Percentiles rank a stretch among this genome's conserved stretches.
phyloP scores from a whole-genome alignment of 1,140 invertebrate species.

The Scaptodrosophila lebanonensis region DNA sequence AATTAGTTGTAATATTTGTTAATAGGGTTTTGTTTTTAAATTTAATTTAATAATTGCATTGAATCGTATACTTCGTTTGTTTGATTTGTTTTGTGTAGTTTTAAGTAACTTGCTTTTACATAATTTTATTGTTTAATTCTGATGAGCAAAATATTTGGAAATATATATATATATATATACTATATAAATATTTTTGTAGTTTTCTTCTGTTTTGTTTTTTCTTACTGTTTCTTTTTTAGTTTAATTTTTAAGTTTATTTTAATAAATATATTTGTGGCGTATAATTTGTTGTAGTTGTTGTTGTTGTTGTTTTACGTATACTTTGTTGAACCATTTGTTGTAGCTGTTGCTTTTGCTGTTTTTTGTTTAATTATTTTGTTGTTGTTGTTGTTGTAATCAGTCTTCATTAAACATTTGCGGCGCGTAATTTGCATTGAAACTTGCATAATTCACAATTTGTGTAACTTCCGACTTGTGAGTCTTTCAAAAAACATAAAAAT shows the following conservation, averaged over 20 bases:
- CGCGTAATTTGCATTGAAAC: slow-evolving; percentile 9
- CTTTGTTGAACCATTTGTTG: slow-evolving; percentile 75
- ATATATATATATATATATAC: slow-evolving; percentile 33
- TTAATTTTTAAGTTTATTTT: slow-evolving; percentile 20
- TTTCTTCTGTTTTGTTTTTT: slow-evolving; percentile 38
- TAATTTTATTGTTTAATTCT: slow-evolving; percentile 45
- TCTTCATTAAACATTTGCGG: slow-evolving; percentile 59
- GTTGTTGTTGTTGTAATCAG: slow-evolving; percentile 47
- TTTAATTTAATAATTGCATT: slow-evolving; percentile 75
- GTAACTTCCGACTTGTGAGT: neutral
- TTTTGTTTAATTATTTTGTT: slow-evolving; percentile 25
- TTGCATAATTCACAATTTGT: neutral
- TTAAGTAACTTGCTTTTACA: slow-evolving; percentile 38
- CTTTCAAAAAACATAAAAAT: slow-evolving; percentile 23
- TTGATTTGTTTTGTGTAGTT: slow-evolving; percentile 44
- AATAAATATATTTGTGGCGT: slow-evolving; percentile 53
- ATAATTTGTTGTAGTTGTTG: slow-evolving; percentile 40
- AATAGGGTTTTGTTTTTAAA: slow-evolving; percentile 36
- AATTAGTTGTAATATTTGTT: slow-evolving; percentile 35
- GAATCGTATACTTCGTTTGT: slow-evolving; percentile 74
- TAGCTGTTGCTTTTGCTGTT: slow-evolving; percentile 30
- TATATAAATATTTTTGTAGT: slow-evolving; percentile 41
- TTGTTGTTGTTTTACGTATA: slow-evolving; percentile 66
- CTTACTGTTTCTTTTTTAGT: slow-evolving; percentile 36
- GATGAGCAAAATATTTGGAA: slow-evolving; percentile 67